Conservation (phyloP, 2,797 vertebrate genomes). For the Enteromius viviparus region DNA sequence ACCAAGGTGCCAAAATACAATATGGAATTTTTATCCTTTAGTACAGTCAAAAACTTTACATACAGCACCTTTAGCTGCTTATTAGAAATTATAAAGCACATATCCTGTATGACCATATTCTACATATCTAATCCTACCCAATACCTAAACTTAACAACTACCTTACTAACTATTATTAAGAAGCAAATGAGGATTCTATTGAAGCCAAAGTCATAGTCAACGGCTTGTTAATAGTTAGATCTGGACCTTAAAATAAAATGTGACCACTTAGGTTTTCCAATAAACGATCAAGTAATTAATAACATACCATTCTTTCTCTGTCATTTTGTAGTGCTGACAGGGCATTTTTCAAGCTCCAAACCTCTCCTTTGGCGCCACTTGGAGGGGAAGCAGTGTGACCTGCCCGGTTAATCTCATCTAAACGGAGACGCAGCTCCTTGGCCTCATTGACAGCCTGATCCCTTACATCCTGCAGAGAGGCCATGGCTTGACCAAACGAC, state of each 20-base stretch:
- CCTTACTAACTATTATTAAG: background rate
- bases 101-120: background rate
- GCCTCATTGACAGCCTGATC: constrained; percentile 81
- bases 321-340: constrained; percentile 92
- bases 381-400: constrained; percentile 63
- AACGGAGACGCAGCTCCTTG: constrained; percentile 77
- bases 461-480: constrained; percentile 88
- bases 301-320: constrained; percentile 86
- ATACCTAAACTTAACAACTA: background rate
- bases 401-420: constrained; percentile 76
- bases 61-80: background rate
- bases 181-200: background rate
- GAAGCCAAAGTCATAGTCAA: background rate
- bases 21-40: too few relatives aligned
- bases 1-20: too few relatives aligned
- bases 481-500: constrained; percentile 90
- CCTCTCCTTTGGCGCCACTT: constrained; percentile 74
- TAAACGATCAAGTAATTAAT: background rate
- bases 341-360: constrained; percentile 90
- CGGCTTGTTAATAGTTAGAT: background rate
- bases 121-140: background rate
- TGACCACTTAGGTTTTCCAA: background rate
- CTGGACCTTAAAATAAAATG: background rate
- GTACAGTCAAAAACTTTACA: too few relatives aligned
- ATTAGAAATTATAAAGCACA: background rate